Evolutionary conservation across 2,888 invertebrate genomes (phyloP), one percentile per base, ranked within the genome.

Genomic region (Mylabris sibirica): DNA sequence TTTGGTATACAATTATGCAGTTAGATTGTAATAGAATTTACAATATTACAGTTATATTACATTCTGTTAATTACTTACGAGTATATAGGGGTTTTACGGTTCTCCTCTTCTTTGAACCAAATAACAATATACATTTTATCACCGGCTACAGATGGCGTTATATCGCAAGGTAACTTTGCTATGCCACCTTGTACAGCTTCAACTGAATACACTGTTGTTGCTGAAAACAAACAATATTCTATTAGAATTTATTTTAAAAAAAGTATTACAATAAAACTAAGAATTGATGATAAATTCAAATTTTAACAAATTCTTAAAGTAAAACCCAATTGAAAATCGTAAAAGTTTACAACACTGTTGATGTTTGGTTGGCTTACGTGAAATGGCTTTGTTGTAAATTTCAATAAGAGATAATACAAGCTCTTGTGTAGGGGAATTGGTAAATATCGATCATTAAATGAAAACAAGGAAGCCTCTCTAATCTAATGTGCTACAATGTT

Each of bases 51-150:
- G 49, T 59, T 66, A 64, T 64, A 64, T 26, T 22, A 17, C 6
- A 24, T 59, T 49, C 41, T 44, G 38, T 61, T 71, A 71, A 69
- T 60, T 77, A 83, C 84, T 86, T 85, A 89, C 89, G 89, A 89
- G 85, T 89, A 90, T 79, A 90, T 89, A 67, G 90, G 89, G 44
- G 86, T 84, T 72, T 86, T 86, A 69, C 86, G 83, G 63, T 86
- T 87, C 65, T 86, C 86, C 44, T 86, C 87, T 74, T 89, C 89
- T 81, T 89, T 89, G 84, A 88, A 89, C 90, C 90, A 90, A 77
- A 90, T 89, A 79, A 90, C 89, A 77, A 90, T 87, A 78, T 87
- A 86, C 76, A 89, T 88, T 80, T 87, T 87, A 84, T 90, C 90
- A 66, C 87, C 88, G 11, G 85, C 80, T 62, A 87, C 80, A 17